Evolutionary conservation across 1,140 invertebrate species (phyloP).

Genomic region (Phocides pigmalion): DNA sequence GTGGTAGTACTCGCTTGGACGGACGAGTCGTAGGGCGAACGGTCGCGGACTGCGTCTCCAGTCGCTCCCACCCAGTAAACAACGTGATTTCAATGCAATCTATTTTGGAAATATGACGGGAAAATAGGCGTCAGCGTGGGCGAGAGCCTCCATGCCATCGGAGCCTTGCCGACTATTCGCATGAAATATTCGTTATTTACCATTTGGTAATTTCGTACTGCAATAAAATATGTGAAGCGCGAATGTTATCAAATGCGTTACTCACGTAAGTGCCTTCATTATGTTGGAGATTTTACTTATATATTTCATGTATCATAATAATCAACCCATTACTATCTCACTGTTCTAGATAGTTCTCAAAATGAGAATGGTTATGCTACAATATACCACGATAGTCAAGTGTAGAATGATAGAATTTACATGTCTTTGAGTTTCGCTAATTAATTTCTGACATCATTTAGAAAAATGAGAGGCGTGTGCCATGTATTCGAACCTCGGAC

Average conservation of each 20-base stretch:
- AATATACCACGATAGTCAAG: too few species aligned
- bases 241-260: neutral
- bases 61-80: constrained; percentile 70
- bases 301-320: too few species aligned
- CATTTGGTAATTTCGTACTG: constrained; percentile 21
- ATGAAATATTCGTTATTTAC: constrained; percentile 48
- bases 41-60: constrained; percentile 77
- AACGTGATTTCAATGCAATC: constrained; percentile 78
- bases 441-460: too few species aligned
- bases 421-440: too few species aligned
- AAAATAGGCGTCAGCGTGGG: constrained; percentile 70
- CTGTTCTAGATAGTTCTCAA: too few species aligned
- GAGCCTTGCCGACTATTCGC: constrained; percentile 57
- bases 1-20: constrained; percentile 54
- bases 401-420: too few species aligned
- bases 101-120: constrained; percentile 82
- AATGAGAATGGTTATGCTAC: too few species aligned
- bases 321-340: too few species aligned
- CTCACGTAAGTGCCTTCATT: neutral
- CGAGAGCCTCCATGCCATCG: constrained; percentile 59
- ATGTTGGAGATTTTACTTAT: too few species aligned
- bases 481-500: too few species aligned
- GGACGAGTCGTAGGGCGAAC: constrained; percentile 64
- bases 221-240: constrained; percentile 22
- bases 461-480: too few species aligned